Evolutionary conservation across 2,113 vertebrate genomes (phyloP), one percentile per base, ranked within the genome.

Genomic region (Kryptolebias marmoratus): DNA sequence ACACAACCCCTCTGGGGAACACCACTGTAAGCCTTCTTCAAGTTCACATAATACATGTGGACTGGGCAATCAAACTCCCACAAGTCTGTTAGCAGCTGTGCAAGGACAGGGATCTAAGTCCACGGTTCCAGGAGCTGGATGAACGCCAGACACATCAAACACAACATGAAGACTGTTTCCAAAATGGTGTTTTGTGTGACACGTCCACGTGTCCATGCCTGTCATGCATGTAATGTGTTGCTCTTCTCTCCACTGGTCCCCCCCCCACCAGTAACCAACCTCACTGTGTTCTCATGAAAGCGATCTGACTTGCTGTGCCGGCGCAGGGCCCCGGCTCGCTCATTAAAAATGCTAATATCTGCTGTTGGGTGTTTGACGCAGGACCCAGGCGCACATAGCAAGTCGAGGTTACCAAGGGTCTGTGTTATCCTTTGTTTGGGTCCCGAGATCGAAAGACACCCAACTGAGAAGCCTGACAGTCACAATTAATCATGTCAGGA

Each of bases 331-430:
- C 79, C 74, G 64, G 72, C 84, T 83, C 28, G 67, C 90, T 93
- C 90, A 93, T 93, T 93, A 93, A 93, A 92, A 90, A 94, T 94
- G 94, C 87, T 93, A 93, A 94, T 92, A 89, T 85, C 81, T 83
- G 90, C 90, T 42, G 74, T 81, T 36, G 84, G 75, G 88, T 85
- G 90, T 94, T 94, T 94, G 92, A 94, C 93, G 92, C 75, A 16
- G 70, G 84, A 87, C 84, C 89, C 73, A 54, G 83, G 88, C 79
- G 57, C 89, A 92, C 88, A 92, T 93, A 92, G 91, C 80, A 81
- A 76, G 90, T 85, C 87, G 91, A 92, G 92, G 92, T 93, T 90
- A 93, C 77, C 59, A 64, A 83, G 85, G 86, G 87, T 88, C 88
- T 74, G 84, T 91, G 90, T 91, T 87, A 85, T 90, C 90, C 92